Percentiles rank a stretch among this genome's conserved stretches.
Evolutionary conservation across 2,888 invertebrate genomes (phyloP).

Genomic region (Thysanoteuthis rhombus): DNA sequence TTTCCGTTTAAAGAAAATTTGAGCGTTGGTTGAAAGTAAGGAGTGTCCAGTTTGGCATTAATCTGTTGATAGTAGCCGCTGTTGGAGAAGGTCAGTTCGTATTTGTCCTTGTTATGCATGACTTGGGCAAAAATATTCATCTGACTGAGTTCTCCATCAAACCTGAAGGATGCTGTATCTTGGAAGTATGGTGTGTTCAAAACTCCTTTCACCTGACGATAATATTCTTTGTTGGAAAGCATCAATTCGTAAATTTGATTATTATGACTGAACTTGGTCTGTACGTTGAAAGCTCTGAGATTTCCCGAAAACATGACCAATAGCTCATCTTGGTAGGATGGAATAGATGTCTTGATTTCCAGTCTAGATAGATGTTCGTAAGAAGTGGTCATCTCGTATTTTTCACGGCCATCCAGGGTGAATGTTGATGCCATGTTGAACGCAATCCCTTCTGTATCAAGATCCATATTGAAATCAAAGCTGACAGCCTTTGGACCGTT

Average conservation of each 20-base stretch:
- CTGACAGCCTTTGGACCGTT: neutral
- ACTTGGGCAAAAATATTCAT: too few relatives aligned
- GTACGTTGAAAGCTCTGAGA: neutral
- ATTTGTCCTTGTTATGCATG: neutral
- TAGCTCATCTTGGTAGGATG: neutral
- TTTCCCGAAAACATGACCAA: neutral
- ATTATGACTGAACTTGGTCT: neutral
- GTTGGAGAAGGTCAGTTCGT: neutral
- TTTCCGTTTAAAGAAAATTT: neutral
- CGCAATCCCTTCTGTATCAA: neutral
- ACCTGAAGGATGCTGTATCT: neutral
- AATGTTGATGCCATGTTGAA: neutral
- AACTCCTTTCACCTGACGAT: neutral
- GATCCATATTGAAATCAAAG: neutral
- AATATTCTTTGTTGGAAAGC: constrained; percentile 12
- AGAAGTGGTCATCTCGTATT: neutral
- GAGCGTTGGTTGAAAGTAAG: neutral
- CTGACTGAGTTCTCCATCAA: too few relatives aligned
- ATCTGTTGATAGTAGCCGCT: constrained; percentile 12
- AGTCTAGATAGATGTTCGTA: neutral
- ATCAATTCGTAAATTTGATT: neutral
- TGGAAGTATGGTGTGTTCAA: neutral
- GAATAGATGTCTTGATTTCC: neutral
- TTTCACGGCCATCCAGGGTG: neutral
- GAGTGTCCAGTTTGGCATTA: neutral